These are phyloP conservation scores for Spea multiplicata DNA, from an alignment of 2,113 vertebrate genomes.

Conservation along the genomic window DNA sequence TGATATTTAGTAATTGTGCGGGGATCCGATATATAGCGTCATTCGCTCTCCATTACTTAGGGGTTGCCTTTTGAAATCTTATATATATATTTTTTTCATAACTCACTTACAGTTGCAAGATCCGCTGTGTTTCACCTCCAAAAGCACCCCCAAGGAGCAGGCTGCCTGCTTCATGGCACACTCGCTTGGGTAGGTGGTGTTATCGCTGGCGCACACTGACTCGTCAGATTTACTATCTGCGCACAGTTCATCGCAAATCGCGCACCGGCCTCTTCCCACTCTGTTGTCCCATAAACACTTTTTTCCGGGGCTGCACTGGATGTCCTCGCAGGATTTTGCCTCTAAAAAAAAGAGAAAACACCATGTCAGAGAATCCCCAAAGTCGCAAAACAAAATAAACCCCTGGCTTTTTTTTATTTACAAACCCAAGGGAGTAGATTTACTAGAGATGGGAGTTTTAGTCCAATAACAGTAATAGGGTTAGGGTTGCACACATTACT, in stretches of 20 bases:
- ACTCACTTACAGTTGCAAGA: constrained; percentile 99
- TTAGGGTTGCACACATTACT: too few relatives aligned
- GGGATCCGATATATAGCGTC: constrained; percentile 13
- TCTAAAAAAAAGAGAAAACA: constrained; percentile 70
- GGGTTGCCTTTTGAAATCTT: constrained; percentile 70
- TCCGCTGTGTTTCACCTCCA: constrained; percentile 97
- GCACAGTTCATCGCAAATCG: constrained; percentile 84
- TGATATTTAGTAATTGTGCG: constrained; percentile 16
- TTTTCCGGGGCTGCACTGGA: constrained; percentile 88
- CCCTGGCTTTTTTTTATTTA: too few relatives aligned
- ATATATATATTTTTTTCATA: constrained; percentile 59
- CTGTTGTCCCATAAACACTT: constrained; percentile 95
- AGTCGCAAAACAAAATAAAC: too few relatives aligned
- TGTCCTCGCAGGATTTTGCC: constrained; percentile 97
- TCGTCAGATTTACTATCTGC: constrained; percentile 88
- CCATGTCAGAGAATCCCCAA: background rate
- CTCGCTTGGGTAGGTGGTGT: constrained; percentile 93
- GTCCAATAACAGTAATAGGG: too few relatives aligned
- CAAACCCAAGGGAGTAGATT: too few relatives aligned
- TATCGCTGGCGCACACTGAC: constrained; percentile 95
- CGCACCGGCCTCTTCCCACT: constrained; percentile 88
- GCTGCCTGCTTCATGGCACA: constrained; percentile 97
- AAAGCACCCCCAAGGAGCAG: constrained; percentile 86
- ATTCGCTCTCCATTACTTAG: constrained; percentile 67
- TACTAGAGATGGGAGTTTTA: too few relatives aligned